phyloP scores from a whole-genome alignment of 2,113 vertebrate species.

The Mus pahari region DNA sequence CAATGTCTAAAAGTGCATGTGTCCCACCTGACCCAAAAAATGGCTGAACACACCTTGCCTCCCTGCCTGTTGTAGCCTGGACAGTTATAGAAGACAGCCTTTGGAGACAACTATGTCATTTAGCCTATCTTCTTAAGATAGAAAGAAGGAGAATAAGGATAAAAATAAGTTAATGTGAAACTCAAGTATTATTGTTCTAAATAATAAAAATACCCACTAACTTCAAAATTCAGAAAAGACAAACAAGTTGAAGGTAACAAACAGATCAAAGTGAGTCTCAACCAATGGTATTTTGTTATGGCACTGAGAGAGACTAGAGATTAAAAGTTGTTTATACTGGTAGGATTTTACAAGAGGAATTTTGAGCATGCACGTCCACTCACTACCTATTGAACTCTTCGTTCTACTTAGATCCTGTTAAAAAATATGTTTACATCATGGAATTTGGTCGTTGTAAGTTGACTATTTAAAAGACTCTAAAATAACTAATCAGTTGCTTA shows the following conservation, averaged over 20 bases:
- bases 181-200: background rate
- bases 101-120: background rate
- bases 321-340: background rate
- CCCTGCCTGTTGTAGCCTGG: accelerated
- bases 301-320: background rate
- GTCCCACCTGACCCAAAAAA: background rate
- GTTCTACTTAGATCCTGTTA: background rate
- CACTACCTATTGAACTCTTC: background rate
- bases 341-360: background rate
- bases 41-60: background rate
- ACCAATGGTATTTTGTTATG: background rate
- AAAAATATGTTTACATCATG: background rate
- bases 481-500: background rate
- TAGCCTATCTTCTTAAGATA: background rate
- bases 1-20: background rate
- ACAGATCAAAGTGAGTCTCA: background rate
- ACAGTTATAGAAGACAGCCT: background rate
- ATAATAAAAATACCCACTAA: background rate
- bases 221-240: background rate
- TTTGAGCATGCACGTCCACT: background rate
- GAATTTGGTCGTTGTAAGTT: background rate
- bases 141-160: background rate
- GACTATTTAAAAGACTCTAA: background rate
- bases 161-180: background rate
- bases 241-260: background rate